Conservation (phyloP, 2,797 vertebrate genomes). For the Eulemur coronatus region DNA sequence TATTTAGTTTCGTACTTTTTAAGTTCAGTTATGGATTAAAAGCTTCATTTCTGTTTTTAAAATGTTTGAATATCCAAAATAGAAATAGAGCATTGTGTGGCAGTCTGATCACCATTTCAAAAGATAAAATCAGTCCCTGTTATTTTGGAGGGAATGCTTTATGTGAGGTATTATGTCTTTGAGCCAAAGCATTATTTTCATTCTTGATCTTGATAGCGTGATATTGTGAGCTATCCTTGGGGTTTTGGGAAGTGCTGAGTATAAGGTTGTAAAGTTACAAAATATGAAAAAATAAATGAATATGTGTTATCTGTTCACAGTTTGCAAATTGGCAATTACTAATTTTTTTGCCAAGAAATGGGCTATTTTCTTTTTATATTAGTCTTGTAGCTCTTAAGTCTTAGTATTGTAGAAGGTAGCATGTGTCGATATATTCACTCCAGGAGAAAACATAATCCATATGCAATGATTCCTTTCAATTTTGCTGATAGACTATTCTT, state of each 20-base stretch:
- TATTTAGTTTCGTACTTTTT: constrained; percentile 23
- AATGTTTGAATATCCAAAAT: background rate
- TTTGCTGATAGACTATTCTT: constrained; percentile 37
- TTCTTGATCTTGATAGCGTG: constrained; percentile 71
- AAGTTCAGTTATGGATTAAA: constrained; percentile 9
- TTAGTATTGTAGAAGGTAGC: constrained; percentile 56
- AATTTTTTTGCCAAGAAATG: constrained; percentile 68
- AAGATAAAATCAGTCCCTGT: constrained; percentile 2
- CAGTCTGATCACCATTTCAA: constrained; percentile 5
- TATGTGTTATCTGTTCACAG: constrained; percentile 46
- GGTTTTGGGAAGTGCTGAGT: constrained; percentile 51
- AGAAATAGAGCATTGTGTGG: constrained; percentile 61
- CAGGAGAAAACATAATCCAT: constrained; percentile 35
- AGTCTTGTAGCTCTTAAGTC: constrained; percentile 72
- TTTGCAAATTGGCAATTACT: constrained; percentile 51
- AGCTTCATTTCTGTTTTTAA: constrained; percentile 25
- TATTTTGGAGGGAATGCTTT: constrained; percentile 58
- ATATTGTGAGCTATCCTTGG: constrained; percentile 42
- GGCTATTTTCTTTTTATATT: constrained; percentile 74
- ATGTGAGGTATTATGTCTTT: constrained; percentile 55
- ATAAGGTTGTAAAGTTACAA: constrained; percentile 46
- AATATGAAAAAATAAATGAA: constrained; percentile 50
- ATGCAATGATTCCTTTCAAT: background rate
- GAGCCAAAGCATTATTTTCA: constrained; percentile 73
- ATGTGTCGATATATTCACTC: constrained; percentile 58